These are phyloP conservation scores for Platyrinchus mystaceus DNA, from an alignment of 2,797 vertebrate species.

Conservation along the genomic window DNA sequence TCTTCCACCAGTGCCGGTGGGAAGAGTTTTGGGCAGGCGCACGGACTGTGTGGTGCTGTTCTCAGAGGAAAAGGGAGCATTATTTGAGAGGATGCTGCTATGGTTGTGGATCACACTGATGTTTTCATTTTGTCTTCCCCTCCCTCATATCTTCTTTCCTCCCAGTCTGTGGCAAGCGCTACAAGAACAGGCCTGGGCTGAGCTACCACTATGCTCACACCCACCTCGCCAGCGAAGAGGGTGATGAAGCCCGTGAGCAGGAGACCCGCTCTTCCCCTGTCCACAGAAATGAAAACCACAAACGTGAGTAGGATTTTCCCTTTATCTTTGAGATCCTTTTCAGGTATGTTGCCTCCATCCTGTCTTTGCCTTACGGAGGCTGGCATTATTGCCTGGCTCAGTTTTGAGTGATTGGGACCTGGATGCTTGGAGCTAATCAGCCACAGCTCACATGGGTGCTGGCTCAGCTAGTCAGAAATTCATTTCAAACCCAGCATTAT, in stretches of 20 bases:
- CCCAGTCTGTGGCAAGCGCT: conserved; percentile 94
- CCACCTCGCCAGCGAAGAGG: conserved; percentile 95
- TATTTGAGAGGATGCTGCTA: neutral
- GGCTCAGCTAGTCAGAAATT: conserved; percentile 58
- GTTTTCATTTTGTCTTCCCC: neutral
- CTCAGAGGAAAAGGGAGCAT: neutral
- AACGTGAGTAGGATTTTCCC: conserved; percentile 83
- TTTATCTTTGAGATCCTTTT: neutral
- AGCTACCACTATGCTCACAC: conserved; percentile 98
- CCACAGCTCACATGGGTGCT: conserved; percentile 26
- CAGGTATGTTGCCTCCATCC: neutral
- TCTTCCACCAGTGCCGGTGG: accelerated
- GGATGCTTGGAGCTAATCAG: conserved; percentile 52
- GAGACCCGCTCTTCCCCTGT: conserved; percentile 84
- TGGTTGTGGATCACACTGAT: conserved; percentile 14
- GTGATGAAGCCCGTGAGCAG: conserved; percentile 88
- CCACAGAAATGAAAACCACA: conserved; percentile 89
- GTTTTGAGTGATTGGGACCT: conserved; percentile 8
- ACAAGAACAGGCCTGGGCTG: conserved; percentile 96
- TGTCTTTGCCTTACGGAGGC: neutral
- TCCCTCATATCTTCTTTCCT: conserved; percentile 36
- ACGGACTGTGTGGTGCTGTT: neutral
- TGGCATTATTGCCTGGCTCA: neutral
- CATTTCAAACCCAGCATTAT: conserved; percentile 58
- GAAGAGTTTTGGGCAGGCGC: neutral